Evolutionary conservation across 2,888 invertebrate genomes (phyloP).

Genomic region (Saturnia pavonia): DNA sequence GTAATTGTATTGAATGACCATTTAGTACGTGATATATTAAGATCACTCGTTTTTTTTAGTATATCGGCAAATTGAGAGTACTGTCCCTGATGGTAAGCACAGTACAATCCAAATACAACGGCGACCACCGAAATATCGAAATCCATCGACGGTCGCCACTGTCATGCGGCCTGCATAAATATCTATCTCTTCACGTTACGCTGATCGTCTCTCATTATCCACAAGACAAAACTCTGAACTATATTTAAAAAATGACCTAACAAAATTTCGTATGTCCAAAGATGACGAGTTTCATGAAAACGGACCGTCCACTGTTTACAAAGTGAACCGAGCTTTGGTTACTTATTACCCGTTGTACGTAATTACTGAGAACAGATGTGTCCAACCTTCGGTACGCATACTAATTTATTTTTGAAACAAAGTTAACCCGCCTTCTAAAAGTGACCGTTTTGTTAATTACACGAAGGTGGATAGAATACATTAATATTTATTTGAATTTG

Average conservation of each 20-base stretch:
- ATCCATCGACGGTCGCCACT: no score
- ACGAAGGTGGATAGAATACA: constrained; percentile 5
- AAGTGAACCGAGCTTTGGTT: neutral
- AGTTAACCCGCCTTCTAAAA: constrained; percentile 22
- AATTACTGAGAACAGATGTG: constrained; percentile 32
- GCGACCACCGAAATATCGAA: no score
- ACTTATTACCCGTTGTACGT: constrained; percentile 13
- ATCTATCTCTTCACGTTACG: no score
- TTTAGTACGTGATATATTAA: no score
- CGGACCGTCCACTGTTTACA: neutral
- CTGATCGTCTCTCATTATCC: no score
- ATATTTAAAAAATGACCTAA: neutral
- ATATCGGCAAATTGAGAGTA: no score
- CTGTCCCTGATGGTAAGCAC: no score
- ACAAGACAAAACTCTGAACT: no score
- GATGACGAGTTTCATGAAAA: constrained; percentile 1
- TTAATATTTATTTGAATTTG: neutral
- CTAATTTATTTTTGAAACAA: constrained; percentile 35
- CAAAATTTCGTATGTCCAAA: neutral
- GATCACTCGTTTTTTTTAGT: no score
- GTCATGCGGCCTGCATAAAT: no score
- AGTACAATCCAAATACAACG: no score
- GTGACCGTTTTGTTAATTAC: constrained; percentile 13
- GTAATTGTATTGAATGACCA: no score
- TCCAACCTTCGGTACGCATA: constrained; percentile 37